Evolutionary conservation across 2,113 vertebrate genomes (phyloP), one percentile per base, ranked within the genome.

Genomic region (Sporophila hypoxantha): DNA sequence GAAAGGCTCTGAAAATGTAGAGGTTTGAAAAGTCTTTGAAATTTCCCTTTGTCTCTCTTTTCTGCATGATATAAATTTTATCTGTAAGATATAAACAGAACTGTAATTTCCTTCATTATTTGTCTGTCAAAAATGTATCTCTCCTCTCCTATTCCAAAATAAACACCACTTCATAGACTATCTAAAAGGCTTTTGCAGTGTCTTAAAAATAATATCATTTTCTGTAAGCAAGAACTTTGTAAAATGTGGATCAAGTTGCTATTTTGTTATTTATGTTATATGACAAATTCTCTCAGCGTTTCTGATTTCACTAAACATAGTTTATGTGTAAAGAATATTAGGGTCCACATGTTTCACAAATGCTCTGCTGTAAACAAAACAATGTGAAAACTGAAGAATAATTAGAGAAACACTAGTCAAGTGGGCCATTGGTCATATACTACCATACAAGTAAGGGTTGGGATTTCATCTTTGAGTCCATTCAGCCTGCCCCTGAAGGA

Each of bases 381-480:
- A 23, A 12, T 10, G 20, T 42, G 65, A 53, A 88, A 79, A 29
- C 9, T 59, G 34, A 70, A 67, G 29, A 82, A 60, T 12, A 17
- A 18, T 49, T 85, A 74, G 6, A 66, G 18, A 88, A 90, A 52
- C 1, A 17, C 56, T 32, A 53, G 14, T 76, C 19, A 65, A 36
- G 6, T 17, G 5, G 2, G 2, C 8, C 17, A 36, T 18, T 3
- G 1, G 4, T 32, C 36, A 23, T 64, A 18, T 12, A 60, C 34
- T 19, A 59, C 2, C 12, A 32, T 5, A 44, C 2, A 71, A 42
- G 5, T 27, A 66, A 32, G 0, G 0, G 3, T n/a, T 47, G 44
- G 12, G 16, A 44, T 5, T 36, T 71, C 1, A 23, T 46, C 20
- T 61, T 60, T 26, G 36, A 52, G 14, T 5, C 41, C 12, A 1